A percentile compares a stretch with the other conserved stretches of the same genome.
Conservation (phyloP, 1,140 invertebrate species). For the Drosophila melanogaster region DNA sequence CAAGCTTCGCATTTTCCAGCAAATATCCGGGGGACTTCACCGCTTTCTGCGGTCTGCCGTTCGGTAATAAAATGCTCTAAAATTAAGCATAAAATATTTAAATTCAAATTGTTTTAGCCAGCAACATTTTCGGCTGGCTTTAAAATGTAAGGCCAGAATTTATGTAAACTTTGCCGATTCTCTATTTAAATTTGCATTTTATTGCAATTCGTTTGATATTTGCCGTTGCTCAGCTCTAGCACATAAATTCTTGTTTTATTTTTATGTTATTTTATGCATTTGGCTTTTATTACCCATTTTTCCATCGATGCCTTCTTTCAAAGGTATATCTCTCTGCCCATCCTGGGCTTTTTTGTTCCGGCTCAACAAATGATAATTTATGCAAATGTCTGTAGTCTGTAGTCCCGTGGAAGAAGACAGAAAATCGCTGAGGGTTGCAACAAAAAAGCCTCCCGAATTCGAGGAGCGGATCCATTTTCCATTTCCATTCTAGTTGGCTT, state of each 20-base stretch:
- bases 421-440: conserved; percentile 75
- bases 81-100: conserved; percentile 77
- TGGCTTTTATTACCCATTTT: conserved; percentile 73
- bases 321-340: conserved; percentile 30
- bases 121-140: conserved; percentile 42
- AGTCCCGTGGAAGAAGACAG: conserved; percentile 42
- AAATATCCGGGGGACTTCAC: conserved; percentile 42
- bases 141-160: conserved; percentile 60
- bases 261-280: conserved; percentile 82
- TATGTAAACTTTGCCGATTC: conserved; percentile 37
- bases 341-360: conserved; percentile 31
- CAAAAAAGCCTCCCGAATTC: conserved; percentile 42
- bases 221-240: conserved; percentile 38
- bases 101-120: conserved; percentile 51
- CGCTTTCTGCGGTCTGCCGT: conserved; percentile 32
- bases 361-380: conserved; percentile 81
- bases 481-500: conserved; percentile 69
- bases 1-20: conserved; percentile 1
- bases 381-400: conserved; percentile 81
- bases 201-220: conserved; percentile 80
- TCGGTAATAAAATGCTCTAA: conserved; percentile 46
- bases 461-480: conserved; percentile 33
- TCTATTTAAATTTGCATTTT: conserved; percentile 78
- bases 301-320: not conserved
- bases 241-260: conserved; percentile 79